Evolutionary conservation across 2,888 invertebrate species (phyloP).

Genomic region (Cephalotes varians): DNA sequence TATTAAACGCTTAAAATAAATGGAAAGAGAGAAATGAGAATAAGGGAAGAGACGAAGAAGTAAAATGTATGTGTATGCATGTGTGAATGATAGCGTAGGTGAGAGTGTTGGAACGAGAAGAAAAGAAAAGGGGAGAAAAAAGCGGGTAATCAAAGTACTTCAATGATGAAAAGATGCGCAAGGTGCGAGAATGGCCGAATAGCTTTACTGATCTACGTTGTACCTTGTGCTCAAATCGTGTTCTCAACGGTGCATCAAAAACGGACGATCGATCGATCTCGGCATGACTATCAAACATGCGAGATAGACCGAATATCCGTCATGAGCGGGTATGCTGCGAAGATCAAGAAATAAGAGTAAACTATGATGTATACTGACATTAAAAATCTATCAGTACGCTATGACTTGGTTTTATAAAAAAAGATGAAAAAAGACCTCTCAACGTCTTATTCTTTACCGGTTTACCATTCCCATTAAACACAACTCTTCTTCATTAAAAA

Average conservation of each 20-base stretch:
- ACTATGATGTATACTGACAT: slow-evolving; percentile 81
- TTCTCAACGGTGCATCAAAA: slow-evolving; percentile 55
- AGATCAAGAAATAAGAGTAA: slow-evolving; percentile 75
- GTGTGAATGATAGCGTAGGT: slow-evolving; percentile 19
- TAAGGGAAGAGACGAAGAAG: slow-evolving; percentile 3
- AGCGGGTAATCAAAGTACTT: slow-evolving; percentile 54
- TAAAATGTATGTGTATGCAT: slow-evolving; percentile 31
- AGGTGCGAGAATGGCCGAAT: slow-evolving; percentile 41
- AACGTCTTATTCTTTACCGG: slow-evolving; percentile 58
- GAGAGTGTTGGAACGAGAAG: not conserved
- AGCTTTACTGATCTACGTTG: slow-evolving; percentile 64
- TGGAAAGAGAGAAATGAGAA: slow-evolving; percentile 19
- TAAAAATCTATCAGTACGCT: slow-evolving; percentile 81
- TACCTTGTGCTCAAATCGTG: slow-evolving; percentile 67
- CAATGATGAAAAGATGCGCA: slow-evolving; percentile 40
- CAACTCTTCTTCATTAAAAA: not conserved
- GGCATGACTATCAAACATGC: slow-evolving; percentile 42
- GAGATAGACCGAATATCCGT: slow-evolving; percentile 54
- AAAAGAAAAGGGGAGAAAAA: not conserved
- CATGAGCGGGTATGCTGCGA: slow-evolving; percentile 54
- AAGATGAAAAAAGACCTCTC: slow-evolving; percentile 66
- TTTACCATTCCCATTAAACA: not conserved
- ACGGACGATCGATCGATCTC: slow-evolving; percentile 51
- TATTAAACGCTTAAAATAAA: slow-evolving; percentile 47
- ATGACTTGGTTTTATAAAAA: slow-evolving; percentile 83